Conservation (phyloP, 2,888 invertebrate genomes). For the Aquatica leii region DNA sequence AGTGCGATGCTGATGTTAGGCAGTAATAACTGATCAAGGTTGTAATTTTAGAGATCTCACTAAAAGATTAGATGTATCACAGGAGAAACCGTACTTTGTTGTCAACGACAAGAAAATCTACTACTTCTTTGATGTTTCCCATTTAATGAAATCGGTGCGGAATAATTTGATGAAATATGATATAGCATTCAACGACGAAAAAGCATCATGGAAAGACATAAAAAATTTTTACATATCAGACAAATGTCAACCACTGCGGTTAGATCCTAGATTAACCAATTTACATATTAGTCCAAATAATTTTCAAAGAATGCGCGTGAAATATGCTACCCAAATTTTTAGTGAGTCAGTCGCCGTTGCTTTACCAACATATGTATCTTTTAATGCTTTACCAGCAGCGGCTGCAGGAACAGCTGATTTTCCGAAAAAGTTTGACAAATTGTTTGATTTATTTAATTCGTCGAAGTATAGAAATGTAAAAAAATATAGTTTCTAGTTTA, state of each 20-base stretch:
- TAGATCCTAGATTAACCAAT: no score
- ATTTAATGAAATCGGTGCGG: constrained; percentile 30
- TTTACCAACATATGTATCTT: no score
- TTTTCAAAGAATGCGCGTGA: no score
- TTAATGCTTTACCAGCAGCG: no score
- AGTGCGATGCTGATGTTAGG: constrained; percentile 6
- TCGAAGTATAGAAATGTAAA: background rate
- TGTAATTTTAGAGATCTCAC: constrained; percentile 17
- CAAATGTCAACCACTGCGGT: no score
- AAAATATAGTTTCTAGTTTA: background rate
- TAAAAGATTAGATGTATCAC: constrained; percentile 11
- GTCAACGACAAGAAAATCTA: constrained; percentile 16
- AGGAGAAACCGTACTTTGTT: constrained; percentile 25
- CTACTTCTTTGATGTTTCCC: constrained; percentile 31
- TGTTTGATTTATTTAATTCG: no score
- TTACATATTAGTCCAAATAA: constrained; percentile 27
- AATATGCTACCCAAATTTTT: background rate
- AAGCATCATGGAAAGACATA: constrained; percentile 16
- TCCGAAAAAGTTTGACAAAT: no score
- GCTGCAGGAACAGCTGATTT: constrained; percentile 8
- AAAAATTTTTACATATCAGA: constrained; percentile 19
- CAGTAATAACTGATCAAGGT: constrained; percentile 24
- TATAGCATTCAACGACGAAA: background rate
- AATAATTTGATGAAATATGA: no score
- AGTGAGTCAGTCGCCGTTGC: no score